Conservation (phyloP, 2,113 vertebrate species). For the Rousettus leschenaultii region DNA sequence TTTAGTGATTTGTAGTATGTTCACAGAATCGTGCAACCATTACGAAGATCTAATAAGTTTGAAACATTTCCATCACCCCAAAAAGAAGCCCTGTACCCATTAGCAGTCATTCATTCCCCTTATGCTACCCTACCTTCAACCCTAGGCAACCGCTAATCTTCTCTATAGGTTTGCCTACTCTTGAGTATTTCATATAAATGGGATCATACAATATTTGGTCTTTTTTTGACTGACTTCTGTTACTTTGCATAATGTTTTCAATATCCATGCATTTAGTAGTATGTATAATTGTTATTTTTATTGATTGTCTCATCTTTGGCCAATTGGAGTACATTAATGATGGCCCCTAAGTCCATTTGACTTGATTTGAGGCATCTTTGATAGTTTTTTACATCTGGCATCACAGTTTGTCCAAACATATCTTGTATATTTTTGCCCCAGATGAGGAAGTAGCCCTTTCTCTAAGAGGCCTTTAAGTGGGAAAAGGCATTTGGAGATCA, state of each 20-base stretch:
- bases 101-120: neutral
- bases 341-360: neutral
- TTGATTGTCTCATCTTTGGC: neutral
- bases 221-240: neutral
- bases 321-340: neutral
- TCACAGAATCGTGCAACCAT: neutral
- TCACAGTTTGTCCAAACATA: neutral
- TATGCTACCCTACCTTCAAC: neutral
- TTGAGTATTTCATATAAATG: neutral
- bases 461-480: neutral
- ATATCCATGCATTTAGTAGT: neutral
- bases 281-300: neutral
- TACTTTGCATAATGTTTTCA: neutral
- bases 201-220: neutral
- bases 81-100: neutral
- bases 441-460: neutral
- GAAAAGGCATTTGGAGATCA: conserved; percentile 14
- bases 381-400: neutral
- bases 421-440: neutral
- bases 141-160: neutral
- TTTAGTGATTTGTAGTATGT: neutral
- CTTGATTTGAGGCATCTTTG: neutral
- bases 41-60: neutral
- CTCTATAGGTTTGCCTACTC: neutral
- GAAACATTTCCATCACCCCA: neutral